Evolutionary conservation across 2,797 vertebrate species (phyloP), one percentile per base, ranked within the genome.

Genomic region (Gymnoscopelus braueri): DNA sequence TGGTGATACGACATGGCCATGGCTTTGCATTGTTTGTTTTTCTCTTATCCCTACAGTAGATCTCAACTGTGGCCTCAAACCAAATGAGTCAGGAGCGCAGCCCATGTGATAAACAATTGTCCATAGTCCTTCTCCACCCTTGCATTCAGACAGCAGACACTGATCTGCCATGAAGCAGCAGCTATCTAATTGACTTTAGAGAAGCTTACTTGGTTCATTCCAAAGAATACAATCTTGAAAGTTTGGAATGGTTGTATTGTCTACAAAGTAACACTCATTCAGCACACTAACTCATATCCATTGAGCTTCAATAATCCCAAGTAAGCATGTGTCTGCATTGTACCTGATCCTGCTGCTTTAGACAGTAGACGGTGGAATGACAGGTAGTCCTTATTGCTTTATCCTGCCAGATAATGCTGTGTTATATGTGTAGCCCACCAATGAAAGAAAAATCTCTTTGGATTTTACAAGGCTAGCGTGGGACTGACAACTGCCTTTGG

Each of bases 31-130:
- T 59, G 63, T 44, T 78, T 69, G 74, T 67, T 61, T 49, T 26
- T 61, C 52, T 72, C 69, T 81, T 76, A 82, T 79, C 75, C 26
- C 44, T 72, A 49, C 64, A 81, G 54, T 69, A 55, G 57, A 81
- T 81, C 76, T 82, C 67, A 81, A 78, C 69, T 64, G 72, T 80
- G 71, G 68, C 58, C 72, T 58, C 49, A 67, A 76, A 72, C 76
- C 66, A 75, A 72, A 74, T 66, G 58, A 79, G 66, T 79, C 53
- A 62, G 62, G 60, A 29, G 55, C 54, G 63, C 69, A 66, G 69
- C 47, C 66, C 66, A 53, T 59, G 54, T 52, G 73, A 86, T 81
- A 82, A 82, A 86, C 77, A 73, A 72, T 80, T 78, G 72, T 77
- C 63, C 66, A 69, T 23, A n/a, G 58, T 65, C 60, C 67, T 74